Base-by-base conservation (phyloP, 2,797 vertebrate species). In the Orestias chungarensis region DNA sequence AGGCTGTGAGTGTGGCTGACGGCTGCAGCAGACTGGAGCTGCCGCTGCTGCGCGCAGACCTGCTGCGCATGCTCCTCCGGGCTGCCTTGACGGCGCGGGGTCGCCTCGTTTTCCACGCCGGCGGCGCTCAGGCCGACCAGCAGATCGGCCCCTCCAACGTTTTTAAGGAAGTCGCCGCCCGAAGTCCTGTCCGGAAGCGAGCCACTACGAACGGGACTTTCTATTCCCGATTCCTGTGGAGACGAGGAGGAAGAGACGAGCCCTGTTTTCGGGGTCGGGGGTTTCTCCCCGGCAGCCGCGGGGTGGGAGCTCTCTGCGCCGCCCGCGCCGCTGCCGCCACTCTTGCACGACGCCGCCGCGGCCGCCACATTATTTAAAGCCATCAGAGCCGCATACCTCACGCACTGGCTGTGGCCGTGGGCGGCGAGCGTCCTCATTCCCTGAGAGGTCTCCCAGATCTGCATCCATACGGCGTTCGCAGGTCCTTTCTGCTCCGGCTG, bases 401-500 rank as follows among this genome's bases (percentile, higher is more conserved):
- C 94, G 87, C 94, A 94, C 82, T 95, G 82, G 80, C 88, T 91
- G 86, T 90, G 91, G 82, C 95, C 90, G 85, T 93, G 93, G 74
- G 92, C 87, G 70, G 94, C 89, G 86, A 91, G 85, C 73, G 95
- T 85, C 92, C 95, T 88, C 77, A 93, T 93, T 93, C 95, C 96
- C 95, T 97, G 97, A 95, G 97, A 96, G 87, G 95, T 98, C 94
- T 98, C 96, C 97, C 97, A 99, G 93, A 97, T 96, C 85, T 96
- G 96, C 97, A 99, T 99, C 97, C 97, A 99, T 91, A 98, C 95
- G 87, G 96, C 95, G 95, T 97, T 99, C 90, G 97, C 97, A 89
- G 97, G 97, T 94, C 97, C 97, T 94, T 96, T 97, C 95, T 99
- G 97, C 91, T 99, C 97, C 83, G 97, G 97, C 96, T 99, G 97